These are phyloP conservation scores for Orbicella faveolata DNA, from an alignment of 64 coral and sea anemone genomes.

Conservation along the genomic window DNA sequence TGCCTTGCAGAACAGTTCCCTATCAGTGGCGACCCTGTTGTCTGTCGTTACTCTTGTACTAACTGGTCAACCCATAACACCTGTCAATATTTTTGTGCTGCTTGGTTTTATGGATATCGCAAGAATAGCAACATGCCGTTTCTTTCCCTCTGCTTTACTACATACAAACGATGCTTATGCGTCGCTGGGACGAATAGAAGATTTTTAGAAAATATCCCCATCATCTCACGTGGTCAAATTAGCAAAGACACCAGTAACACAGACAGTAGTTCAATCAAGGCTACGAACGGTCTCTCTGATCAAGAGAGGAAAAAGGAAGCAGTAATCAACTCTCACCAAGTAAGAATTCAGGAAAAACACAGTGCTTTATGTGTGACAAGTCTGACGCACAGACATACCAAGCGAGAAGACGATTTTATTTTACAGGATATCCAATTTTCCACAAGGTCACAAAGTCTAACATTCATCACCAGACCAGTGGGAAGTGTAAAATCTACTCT, in stretches of 20 bases:
- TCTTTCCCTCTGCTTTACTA: background rate
- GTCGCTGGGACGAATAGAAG: background rate
- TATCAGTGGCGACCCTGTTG: no score
- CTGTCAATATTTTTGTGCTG: background rate
- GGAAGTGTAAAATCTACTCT: constrained; percentile 1
- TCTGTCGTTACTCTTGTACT: no score
- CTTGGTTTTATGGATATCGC: background rate
- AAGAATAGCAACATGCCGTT: background rate
- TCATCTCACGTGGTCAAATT: background rate
- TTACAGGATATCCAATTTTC: background rate
- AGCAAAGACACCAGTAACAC: background rate
- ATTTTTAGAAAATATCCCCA: background rate
- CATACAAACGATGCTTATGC: background rate
- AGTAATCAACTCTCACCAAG: background rate
- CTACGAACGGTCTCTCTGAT: no score
- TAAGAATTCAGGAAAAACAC: background rate
- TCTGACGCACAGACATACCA: background rate
- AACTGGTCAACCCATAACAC: background rate
- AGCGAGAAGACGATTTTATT: background rate
- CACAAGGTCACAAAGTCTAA: background rate
- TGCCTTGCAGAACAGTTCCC: no score
- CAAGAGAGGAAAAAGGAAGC: background rate
- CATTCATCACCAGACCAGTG: background rate
- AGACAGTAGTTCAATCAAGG: background rate
- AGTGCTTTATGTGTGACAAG: background rate